Percentiles rank a stretch among this genome's conserved stretches.
Evolutionary conservation across 2,113 vertebrate species (phyloP).

Genomic region (Agelaius phoeniceus): DNA sequence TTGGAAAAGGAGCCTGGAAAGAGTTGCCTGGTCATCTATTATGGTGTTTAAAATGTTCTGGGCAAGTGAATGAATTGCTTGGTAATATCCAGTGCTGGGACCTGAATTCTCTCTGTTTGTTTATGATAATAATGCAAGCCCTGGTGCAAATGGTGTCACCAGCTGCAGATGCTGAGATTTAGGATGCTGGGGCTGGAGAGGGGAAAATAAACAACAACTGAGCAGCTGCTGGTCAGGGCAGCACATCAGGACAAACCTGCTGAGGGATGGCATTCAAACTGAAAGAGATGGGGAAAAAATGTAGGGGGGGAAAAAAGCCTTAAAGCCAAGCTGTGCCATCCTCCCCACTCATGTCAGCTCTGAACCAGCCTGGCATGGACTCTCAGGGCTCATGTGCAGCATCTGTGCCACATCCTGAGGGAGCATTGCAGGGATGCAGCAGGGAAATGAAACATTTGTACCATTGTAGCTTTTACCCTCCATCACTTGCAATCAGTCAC

Average conservation of each 20-base stretch:
- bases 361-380: neutral
- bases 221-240: neutral
- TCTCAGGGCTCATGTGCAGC: fast-evolving
- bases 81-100: neutral
- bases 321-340: neutral
- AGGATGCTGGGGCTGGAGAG: neutral
- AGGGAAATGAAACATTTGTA: neutral
- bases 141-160: neutral
- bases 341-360: neutral
- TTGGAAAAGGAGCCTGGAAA: neutral
- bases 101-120: neutral
- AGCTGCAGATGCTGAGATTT: neutral
- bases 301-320: too few relatives aligned
- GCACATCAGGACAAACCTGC: neutral
- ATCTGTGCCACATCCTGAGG: neutral
- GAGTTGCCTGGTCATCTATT: neutral
- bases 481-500: neutral
- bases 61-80: neutral
- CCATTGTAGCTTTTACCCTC: neutral
- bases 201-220: neutral
- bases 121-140: neutral
- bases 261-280: neutral
- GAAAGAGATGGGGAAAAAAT: neutral
- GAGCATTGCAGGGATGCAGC: neutral
- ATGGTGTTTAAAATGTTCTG: neutral